phyloP scores from a whole-genome alignment of 2,113 vertebrate genomes.

The Lethenteron camtschaticum region DNA sequence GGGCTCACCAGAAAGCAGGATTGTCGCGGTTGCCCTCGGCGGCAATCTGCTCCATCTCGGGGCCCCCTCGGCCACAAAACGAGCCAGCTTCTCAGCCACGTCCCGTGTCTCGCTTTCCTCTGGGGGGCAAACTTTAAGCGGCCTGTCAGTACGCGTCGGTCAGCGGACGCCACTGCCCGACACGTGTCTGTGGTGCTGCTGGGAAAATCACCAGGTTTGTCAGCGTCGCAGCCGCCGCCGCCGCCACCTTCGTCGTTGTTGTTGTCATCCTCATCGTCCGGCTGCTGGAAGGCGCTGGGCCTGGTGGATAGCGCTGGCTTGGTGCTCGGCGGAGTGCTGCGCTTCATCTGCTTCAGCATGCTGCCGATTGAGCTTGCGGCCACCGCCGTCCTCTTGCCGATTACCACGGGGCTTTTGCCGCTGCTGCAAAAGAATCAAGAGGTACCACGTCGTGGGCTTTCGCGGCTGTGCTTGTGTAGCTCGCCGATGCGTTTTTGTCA shows the following conservation, averaged over 20 bases:
- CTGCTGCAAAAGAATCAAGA: slow-evolving; percentile 15
- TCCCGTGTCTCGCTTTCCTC: slow-evolving; percentile 63
- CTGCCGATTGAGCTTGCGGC: slow-evolving; percentile 27
- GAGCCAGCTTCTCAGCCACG: slow-evolving; percentile 79
- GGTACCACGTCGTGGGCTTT: not conserved
- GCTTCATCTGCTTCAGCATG: slow-evolving; percentile 45
- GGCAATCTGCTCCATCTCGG: slow-evolving; percentile 63
- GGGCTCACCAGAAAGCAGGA: slow-evolving; percentile 62
- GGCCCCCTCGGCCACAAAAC: slow-evolving; percentile 75
- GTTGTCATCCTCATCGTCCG: slow-evolving; percentile 51
- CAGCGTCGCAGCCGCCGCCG: not conserved
- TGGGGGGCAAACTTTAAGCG: slow-evolving; percentile 99
- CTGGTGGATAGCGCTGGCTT: slow-evolving; percentile 36
- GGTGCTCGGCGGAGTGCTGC: slow-evolving; percentile 41
- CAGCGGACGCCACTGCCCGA: not conserved
- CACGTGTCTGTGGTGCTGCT: not conserved
- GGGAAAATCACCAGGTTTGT: not conserved
- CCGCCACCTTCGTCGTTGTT: slow-evolving; percentile 31
- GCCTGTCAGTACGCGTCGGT: slow-evolving; percentile 67
- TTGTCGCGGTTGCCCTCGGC: slow-evolving; percentile 79
- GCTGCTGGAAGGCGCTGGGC: slow-evolving; percentile 62
- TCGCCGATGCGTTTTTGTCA: too few species aligned
- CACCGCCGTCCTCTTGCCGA: slow-evolving; percentile 43
- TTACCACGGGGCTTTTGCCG: slow-evolving; percentile 33
- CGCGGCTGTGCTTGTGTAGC: too few species aligned